phyloP scores from a whole-genome alignment of 2,888 invertebrate species.

The Iselma pallidipennis region DNA sequence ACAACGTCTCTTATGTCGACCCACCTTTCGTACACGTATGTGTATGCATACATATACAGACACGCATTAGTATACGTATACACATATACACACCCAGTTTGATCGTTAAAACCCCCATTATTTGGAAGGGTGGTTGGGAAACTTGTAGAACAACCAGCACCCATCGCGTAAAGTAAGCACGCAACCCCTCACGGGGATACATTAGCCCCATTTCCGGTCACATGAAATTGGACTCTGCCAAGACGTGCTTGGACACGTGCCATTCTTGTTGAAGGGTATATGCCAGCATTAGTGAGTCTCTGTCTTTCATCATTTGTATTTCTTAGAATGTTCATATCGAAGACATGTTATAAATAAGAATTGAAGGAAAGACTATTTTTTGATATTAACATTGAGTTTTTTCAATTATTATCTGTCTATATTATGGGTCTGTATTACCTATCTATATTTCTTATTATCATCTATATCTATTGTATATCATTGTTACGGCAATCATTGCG shows the following conservation, averaged over 20 bases:
- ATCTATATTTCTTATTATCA: too few species aligned
- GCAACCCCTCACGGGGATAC: conserved; percentile 43
- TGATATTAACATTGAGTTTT: too few species aligned
- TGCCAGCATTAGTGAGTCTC: not conserved
- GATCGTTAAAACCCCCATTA: conserved; percentile 4
- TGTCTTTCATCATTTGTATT: not conserved
- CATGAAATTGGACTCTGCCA: conserved; percentile 53
- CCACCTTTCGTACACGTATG: not conserved
- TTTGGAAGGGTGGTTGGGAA: conserved; percentile 56
- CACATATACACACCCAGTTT: not conserved
- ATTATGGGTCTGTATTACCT: too few species aligned
- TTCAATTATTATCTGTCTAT: too few species aligned
- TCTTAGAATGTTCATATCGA: not conserved
- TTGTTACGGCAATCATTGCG: too few species aligned
- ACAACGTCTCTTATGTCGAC: not conserved
- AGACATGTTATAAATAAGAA: too few species aligned
- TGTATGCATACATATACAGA: not conserved
- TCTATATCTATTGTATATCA: too few species aligned
- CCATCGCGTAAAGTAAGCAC: conserved; percentile 28
- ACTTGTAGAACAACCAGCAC: conserved; percentile 36
- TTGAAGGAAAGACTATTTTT: too few species aligned
- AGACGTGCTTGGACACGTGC: conserved; percentile 33
- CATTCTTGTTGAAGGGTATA: not conserved
- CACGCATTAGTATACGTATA: too few species aligned
- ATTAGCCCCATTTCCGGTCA: conserved; percentile 48